phyloP scores from a whole-genome alignment of 2,113 vertebrate species.

The Periophthalmodon schlosseri region DNA sequence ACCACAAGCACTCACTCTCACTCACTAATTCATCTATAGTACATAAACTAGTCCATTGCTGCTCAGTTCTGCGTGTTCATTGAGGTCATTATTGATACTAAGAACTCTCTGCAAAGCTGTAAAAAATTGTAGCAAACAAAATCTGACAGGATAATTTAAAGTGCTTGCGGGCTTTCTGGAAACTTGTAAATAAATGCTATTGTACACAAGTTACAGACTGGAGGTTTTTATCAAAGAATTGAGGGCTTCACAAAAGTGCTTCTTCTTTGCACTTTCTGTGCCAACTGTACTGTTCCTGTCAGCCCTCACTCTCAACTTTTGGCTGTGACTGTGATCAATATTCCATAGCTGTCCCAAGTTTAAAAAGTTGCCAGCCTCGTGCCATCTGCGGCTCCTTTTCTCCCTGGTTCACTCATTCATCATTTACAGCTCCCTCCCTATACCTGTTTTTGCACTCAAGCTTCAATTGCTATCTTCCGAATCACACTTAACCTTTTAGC shows the following conservation, averaged over 20 bases:
- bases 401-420: slow-evolving; percentile 11
- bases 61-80: too few species aligned
- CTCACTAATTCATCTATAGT: too few species aligned
- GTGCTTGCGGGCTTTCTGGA: too few species aligned
- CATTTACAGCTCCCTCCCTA: slow-evolving; percentile 12
- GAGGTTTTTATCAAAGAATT: not conserved
- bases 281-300: slow-evolving; percentile 15
- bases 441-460: not conserved
- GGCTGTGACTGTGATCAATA: not conserved
- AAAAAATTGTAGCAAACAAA: too few species aligned
- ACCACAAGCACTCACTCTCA: too few species aligned
- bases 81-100: too few species aligned
- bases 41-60: too few species aligned
- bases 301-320: not conserved
- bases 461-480: slow-evolving; percentile 4
- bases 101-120: too few species aligned
- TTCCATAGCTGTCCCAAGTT: slow-evolving; percentile 1
- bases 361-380: slow-evolving; percentile 2
- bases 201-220: not conserved
- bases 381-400: not conserved
- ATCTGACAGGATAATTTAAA: too few species aligned
- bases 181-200: not conserved
- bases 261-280: slow-evolving; percentile 1
- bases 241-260: not conserved
- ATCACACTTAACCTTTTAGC: slow-evolving; percentile 30